Percentiles rank a stretch among this genome's conserved stretches.
Conservation (phyloP, 2,797 vertebrate species). For the Odontamblyopus rebecca region DNA sequence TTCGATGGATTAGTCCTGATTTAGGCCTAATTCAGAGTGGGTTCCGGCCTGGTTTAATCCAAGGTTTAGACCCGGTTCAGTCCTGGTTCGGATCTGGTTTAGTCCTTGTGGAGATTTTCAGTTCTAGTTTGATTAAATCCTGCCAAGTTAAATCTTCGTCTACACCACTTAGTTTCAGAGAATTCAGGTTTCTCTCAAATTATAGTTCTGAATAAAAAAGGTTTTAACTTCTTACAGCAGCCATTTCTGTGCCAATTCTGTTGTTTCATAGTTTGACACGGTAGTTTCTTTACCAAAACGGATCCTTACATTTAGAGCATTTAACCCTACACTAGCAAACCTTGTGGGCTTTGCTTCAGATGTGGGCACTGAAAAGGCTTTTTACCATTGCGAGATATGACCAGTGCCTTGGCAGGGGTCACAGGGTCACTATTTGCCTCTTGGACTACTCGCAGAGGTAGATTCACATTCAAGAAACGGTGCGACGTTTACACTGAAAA, state of each 20-base stretch:
- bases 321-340: neutral
- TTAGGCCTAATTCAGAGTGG: neutral
- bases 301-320: neutral
- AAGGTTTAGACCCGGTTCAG: neutral
- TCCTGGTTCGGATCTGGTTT: neutral
- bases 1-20: neutral
- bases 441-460: conserved; percentile 59
- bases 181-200: neutral
- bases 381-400: neutral
- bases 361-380: neutral
- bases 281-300: neutral
- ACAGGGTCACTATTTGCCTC: neutral
- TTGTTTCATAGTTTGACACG: neutral
- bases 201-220: too few relatives aligned
- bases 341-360: neutral
- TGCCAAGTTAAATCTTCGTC: neutral
- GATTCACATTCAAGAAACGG: conserved; percentile 71
- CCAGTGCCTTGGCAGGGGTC: neutral
- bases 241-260: neutral
- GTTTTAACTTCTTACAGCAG: too few relatives aligned
- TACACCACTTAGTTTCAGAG: neutral
- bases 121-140: neutral
- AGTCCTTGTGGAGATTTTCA: neutral
- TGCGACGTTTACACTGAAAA: conserved; percentile 36
- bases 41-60: neutral